A percentile compares a stretch with the other conserved stretches of the same genome.
Conservation (phyloP, 2,113 vertebrate genomes). For the Thymallus thymallus region DNA sequence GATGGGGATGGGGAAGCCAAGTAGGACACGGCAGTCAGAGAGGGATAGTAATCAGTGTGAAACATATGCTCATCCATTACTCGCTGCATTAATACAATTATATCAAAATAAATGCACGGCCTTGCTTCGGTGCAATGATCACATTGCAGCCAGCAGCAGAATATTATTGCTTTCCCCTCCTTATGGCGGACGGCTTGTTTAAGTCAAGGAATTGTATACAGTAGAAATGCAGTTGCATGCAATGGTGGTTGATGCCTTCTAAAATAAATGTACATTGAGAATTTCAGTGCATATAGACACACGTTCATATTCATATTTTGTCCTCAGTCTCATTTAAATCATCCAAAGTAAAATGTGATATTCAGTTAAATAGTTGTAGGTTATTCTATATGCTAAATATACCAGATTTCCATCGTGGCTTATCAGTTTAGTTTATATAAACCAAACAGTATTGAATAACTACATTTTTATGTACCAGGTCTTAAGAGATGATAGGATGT, state of each 20-base stretch:
- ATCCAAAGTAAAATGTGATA: too few species aligned
- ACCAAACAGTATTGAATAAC: background rate
- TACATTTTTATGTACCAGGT: background rate
- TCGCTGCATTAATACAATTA: slow-evolving; percentile 91
- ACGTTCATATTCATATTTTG: slow-evolving; percentile 1
- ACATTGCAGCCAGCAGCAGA: slow-evolving; percentile 70
- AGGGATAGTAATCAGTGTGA: slow-evolving; percentile 89
- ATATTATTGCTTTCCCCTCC: slow-evolving; percentile 56
- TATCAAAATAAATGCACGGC: slow-evolving; percentile 85
- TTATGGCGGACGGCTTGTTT: slow-evolving; percentile 53
- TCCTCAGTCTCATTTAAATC: too few species aligned
- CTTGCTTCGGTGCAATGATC: slow-evolving; percentile 85
- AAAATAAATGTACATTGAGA: slow-evolving; percentile 25
- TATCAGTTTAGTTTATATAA: too few species aligned
- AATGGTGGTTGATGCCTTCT: slow-evolving; percentile 32
- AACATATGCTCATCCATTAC: slow-evolving; percentile 94
- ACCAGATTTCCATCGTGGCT: too few species aligned
- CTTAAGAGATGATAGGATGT: background rate
- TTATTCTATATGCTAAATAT: too few species aligned
- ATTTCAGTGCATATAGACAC: slow-evolving; percentile 2
- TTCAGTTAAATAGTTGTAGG: too few species aligned
- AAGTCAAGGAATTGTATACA: slow-evolving; percentile 49
- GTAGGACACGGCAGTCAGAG: slow-evolving; percentile 89
- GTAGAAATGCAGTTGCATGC: slow-evolving; percentile 43
- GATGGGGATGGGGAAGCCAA: slow-evolving; percentile 66